These are phyloP conservation scores for Pelosia muscerda DNA, from an alignment of 2,888 invertebrate genomes.

Conservation along the genomic window DNA sequence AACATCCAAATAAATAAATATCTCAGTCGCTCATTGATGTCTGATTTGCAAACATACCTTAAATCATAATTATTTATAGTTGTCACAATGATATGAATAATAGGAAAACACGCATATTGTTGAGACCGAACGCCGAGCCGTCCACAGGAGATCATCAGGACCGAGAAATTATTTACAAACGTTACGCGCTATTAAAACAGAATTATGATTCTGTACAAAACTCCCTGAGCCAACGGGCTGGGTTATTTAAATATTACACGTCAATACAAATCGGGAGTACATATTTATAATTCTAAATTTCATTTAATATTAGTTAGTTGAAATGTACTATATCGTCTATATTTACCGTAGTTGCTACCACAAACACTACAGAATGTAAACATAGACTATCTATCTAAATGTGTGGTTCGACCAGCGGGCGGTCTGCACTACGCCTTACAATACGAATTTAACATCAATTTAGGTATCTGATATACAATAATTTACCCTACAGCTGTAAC, in stretches of 20 bases:
- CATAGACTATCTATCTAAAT: conserved; percentile 20
- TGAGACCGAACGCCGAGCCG: conserved; percentile 34
- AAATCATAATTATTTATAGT: conserved; percentile 34
- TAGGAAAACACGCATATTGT: conserved; percentile 36
- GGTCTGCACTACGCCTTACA: conserved; percentile 26
- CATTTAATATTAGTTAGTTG: conserved; percentile 24
- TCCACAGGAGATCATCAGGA: conserved; percentile 27
- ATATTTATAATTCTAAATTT: conserved; percentile 21
- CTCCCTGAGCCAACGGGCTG: background rate
- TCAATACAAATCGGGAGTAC: background rate
- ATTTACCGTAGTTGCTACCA: conserved; percentile 27
- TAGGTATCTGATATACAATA: conserved; percentile 36
- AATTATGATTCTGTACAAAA: background rate
- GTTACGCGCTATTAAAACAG: conserved; percentile 25
- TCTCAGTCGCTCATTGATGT: conserved; percentile 48
- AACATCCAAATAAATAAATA: conserved; percentile 52
- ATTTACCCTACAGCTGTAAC: conserved; percentile 21
- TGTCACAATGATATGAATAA: conserved; percentile 43
- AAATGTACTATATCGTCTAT: conserved; percentile 27
- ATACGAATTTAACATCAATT: conserved; percentile 37
- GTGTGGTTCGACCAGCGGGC: conserved; percentile 33
- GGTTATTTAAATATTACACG: background rate
- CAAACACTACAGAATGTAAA: conserved; percentile 30
- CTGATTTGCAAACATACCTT: conserved; percentile 40
- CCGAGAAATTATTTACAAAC: conserved; percentile 40